A percentile compares a stretch with the other conserved stretches of the same genome.
These are phyloP conservation scores for Sinocyclocheilus grahami DNA, from an alignment of 2,113 vertebrate genomes.

Conservation along the genomic window DNA sequence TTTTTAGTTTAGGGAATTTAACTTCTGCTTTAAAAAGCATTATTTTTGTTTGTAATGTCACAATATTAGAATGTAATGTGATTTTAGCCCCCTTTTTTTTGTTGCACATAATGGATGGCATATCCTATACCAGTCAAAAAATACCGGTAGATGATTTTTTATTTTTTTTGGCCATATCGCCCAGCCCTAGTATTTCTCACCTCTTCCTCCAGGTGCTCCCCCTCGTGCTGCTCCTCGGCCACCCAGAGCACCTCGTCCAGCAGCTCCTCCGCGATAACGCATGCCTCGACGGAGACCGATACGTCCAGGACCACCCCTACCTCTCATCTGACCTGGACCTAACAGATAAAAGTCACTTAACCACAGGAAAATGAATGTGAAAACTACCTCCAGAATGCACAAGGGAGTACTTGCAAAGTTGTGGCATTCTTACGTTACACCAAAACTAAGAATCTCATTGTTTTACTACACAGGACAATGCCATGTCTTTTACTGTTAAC, in stretches of 20 bases:
- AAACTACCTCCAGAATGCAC: neutral
- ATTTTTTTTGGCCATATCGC: too few species aligned
- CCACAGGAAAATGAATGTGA: neutral
- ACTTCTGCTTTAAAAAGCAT: too few species aligned
- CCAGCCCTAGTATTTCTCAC: conserved; percentile 60
- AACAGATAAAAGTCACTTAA: conserved; percentile 40
- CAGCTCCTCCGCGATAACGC: conserved; percentile 75
- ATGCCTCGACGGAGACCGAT: conserved; percentile 83
- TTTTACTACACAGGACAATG: neutral
- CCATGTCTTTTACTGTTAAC: neutral
- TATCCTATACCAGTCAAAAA: too few species aligned
- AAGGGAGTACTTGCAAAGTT: neutral
- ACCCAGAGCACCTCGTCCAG: conserved; percentile 83
- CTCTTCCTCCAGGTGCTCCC: conserved; percentile 80
- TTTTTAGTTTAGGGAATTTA: too few species aligned
- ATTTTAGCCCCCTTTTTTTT: too few species aligned
- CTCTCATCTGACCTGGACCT: conserved; percentile 82
- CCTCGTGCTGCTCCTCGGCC: conserved; percentile 83
- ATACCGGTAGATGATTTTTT: too few species aligned
- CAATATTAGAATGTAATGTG: too few species aligned
- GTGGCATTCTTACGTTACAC: neutral
- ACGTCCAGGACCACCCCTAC: conserved; percentile 83
- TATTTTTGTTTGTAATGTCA: too few species aligned
- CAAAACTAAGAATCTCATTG: neutral
- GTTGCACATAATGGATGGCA: too few species aligned